Evolutionary conservation across 2,888 invertebrate species (phyloP).

Genomic region (Papilio elwesi): DNA sequence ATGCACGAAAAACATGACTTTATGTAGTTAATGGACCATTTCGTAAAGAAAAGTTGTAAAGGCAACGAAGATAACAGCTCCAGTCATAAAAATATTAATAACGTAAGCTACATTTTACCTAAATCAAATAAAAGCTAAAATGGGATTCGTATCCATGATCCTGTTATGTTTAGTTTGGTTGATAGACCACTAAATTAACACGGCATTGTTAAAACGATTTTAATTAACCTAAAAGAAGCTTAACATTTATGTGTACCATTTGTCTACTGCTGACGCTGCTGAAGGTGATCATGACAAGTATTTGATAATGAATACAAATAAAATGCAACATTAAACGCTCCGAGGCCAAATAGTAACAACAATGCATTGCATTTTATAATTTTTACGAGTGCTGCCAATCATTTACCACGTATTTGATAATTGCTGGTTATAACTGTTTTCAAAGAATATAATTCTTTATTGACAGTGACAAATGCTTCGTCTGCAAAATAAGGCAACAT

Average conservation of each 20-base stretch:
- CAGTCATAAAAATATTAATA: too few species aligned
- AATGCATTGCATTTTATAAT: conserved; percentile 26
- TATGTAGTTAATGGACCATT: too few species aligned
- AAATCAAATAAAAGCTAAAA: too few species aligned
- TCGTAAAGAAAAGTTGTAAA: too few species aligned
- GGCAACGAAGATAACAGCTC: too few species aligned
- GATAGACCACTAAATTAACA: too few species aligned
- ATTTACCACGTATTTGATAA: conserved; percentile 7
- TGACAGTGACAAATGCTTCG: conserved; percentile 9
- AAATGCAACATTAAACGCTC: conserved; percentile 5
- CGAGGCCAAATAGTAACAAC: conserved; percentile 12
- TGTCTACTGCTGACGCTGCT: not conserved
- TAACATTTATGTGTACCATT: conserved; percentile 8
- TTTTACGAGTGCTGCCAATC: conserved; percentile 20
- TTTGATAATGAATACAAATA: conserved; percentile 9
- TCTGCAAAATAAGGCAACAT: not conserved
- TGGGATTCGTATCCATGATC: too few species aligned
- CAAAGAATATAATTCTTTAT: not conserved
- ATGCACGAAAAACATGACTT: too few species aligned
- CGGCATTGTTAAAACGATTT: too few species aligned
- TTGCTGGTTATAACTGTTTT: conserved; percentile 21
- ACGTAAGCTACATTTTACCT: too few species aligned
- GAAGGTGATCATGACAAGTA: conserved; percentile 20
- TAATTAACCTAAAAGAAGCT: not conserved
- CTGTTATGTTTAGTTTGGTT: too few species aligned